Conservation (phyloP, 2,888 invertebrate genomes). For the Agrotis exclamationis region DNA sequence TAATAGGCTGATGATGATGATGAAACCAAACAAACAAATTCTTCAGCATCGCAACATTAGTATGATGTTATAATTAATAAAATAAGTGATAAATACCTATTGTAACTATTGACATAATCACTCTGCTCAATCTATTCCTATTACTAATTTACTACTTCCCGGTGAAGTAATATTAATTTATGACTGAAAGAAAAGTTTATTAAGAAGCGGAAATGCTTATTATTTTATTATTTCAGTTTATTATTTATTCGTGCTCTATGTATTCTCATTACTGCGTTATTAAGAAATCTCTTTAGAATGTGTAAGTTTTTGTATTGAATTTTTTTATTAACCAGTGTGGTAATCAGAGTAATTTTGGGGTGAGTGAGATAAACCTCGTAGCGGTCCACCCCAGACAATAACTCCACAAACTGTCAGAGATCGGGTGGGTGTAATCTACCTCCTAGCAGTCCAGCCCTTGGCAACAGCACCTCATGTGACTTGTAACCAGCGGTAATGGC, state of each 20-base stretch:
- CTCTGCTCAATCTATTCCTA: not conserved
- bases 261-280: not conserved
- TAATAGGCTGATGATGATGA: too few species aligned
- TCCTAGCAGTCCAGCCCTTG: too few species aligned
- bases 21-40: too few species aligned
- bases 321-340: not conserved
- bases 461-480: too few species aligned
- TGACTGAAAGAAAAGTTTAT: not conserved
- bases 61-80: not conserved
- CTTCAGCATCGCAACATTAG: too few species aligned
- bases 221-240: not conserved
- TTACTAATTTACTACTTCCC: not conserved
- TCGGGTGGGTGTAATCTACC: too few species aligned
- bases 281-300: not conserved
- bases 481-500: too few species aligned
- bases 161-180: not conserved
- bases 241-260: not conserved
- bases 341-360: not conserved
- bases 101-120: conserved; percentile 13
- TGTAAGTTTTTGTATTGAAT: not conserved
- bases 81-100: conserved; percentile 1
- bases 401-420: too few species aligned
- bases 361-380: too few species aligned
- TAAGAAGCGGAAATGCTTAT: not conserved
- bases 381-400: too few species aligned